These are phyloP conservation scores for Saccostrea cuccullata DNA, from an alignment of 1,140 invertebrate genomes.

Conservation along the genomic window DNA sequence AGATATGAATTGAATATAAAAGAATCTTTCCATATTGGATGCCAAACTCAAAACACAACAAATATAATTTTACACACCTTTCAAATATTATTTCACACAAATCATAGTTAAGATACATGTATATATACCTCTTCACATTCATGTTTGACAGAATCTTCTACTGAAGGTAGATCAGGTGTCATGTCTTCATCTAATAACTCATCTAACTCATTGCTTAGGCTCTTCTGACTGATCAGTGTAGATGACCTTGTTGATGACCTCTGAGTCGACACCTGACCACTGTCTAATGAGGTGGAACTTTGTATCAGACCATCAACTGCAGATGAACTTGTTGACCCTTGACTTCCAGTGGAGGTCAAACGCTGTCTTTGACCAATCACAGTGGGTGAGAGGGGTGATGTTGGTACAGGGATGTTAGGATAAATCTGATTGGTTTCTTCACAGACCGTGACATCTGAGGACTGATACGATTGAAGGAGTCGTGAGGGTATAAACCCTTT, in stretches of 20 bases:
- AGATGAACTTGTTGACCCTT: not conserved
- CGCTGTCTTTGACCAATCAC: constrained; percentile 42
- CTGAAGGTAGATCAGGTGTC: constrained; percentile 56
- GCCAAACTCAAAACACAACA: too few species aligned
- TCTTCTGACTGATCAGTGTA: constrained; percentile 17
- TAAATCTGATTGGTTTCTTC: constrained; percentile 19
- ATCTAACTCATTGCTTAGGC: constrained; percentile 50
- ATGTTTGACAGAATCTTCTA: constrained; percentile 1
- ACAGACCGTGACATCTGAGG: not conserved
- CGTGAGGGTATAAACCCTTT: constrained; percentile 75
- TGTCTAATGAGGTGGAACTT: not conserved
- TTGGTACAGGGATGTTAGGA: constrained; percentile 21
- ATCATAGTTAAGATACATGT: too few species aligned
- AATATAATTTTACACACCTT: too few species aligned
- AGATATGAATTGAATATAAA: too few species aligned
- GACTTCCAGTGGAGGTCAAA: not conserved
- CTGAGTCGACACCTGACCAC: not conserved
- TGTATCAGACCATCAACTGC: not conserved
- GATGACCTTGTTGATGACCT: not conserved
- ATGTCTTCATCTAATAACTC: constrained; percentile 64
- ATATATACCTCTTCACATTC: constrained; percentile 35
- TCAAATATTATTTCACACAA: too few species aligned
- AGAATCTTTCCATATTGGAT: too few species aligned
- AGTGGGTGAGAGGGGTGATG: not conserved
- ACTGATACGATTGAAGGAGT: constrained; percentile 60